Percentiles rank a stretch among this genome's conserved stretches.
Conservation (phyloP, 2,888 invertebrate species). For the Cacoxenus indagator region DNA sequence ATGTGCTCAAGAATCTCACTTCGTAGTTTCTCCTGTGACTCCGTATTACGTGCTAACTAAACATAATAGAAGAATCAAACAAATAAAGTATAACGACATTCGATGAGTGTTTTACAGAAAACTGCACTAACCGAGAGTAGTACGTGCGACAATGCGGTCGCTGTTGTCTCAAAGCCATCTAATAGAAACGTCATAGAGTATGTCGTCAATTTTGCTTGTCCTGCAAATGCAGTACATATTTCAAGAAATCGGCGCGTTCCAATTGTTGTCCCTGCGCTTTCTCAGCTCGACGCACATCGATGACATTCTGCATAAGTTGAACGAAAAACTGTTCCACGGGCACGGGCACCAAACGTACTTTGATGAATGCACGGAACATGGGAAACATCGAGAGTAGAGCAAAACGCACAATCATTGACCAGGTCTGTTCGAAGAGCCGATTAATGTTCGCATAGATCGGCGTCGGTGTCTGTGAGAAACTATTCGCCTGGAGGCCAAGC, state of each 20-base stretch:
- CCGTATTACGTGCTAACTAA: constrained; percentile 52
- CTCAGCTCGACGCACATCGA: constrained; percentile 50
- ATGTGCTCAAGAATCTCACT: constrained; percentile 51
- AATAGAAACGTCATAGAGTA: constrained; percentile 66
- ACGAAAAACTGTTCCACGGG: constrained; percentile 74
- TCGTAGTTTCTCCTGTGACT: constrained; percentile 54
- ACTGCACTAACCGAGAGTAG: constrained; percentile 54
- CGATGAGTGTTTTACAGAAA: too few relatives aligned
- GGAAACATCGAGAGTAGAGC: constrained; percentile 55
- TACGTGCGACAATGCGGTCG: constrained; percentile 52
- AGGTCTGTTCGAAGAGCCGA: constrained; percentile 55
- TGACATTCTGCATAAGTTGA: constrained; percentile 52
- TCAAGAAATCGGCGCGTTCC: constrained; percentile 64
- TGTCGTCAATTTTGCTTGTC: constrained; percentile 57
- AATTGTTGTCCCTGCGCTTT: constrained; percentile 34
- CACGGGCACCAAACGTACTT: constrained; percentile 57
- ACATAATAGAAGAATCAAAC: background rate
- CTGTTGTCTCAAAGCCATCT: constrained; percentile 69
- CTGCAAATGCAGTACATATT: constrained; percentile 62
- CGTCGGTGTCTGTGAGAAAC: constrained; percentile 63
- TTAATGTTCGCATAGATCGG: constrained; percentile 60
- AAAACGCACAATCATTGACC: constrained; percentile 43
- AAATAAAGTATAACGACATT: background rate
- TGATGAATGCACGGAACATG: constrained; percentile 43
- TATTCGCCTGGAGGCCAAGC: constrained; percentile 70